Conservation (phyloP, 2,797 vertebrate genomes). For the Epinephelus malabaricus region DNA sequence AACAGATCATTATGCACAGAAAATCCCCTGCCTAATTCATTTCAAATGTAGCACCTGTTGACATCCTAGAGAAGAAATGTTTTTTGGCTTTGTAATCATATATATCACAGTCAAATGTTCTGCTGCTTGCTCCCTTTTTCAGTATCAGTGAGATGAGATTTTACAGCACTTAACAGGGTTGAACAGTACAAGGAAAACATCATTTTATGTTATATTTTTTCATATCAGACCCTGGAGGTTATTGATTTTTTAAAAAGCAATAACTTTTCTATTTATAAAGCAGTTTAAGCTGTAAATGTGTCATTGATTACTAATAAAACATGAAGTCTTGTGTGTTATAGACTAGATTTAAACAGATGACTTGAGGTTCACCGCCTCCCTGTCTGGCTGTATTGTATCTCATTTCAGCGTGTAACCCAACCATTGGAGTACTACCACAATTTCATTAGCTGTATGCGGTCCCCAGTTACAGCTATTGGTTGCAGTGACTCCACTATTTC, state of each 20-base stretch:
- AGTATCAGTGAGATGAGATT: slow-evolving; percentile 4
- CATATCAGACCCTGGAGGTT: background rate
- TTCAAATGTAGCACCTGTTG: slow-evolving; percentile 4
- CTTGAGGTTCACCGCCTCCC: slow-evolving; percentile 18
- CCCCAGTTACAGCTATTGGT: slow-evolving; percentile 34
- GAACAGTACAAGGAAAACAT: slow-evolving; percentile 1
- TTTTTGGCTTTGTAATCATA: background rate
- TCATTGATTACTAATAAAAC: background rate
- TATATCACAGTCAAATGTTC: background rate
- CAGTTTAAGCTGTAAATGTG: background rate
- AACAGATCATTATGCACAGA: background rate
- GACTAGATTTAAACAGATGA: slow-evolving; percentile 22
- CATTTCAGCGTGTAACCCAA: slow-evolving; percentile 68
- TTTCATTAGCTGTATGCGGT: slow-evolving; percentile 57
- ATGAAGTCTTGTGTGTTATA: background rate
- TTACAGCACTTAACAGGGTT: background rate
- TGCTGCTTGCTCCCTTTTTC: slow-evolving; percentile 1
- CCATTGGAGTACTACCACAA: slow-evolving; percentile 36
- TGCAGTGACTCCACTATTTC: slow-evolving; percentile 26
- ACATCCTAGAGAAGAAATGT: background rate
- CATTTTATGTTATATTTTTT: background rate
- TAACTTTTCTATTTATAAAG: background rate
- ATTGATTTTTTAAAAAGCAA: background rate
- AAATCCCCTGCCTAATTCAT: background rate
- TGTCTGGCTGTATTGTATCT: slow-evolving; percentile 50